phyloP scores from a whole-genome alignment of 2,888 invertebrate species.

The Nemoura dubitans region DNA sequence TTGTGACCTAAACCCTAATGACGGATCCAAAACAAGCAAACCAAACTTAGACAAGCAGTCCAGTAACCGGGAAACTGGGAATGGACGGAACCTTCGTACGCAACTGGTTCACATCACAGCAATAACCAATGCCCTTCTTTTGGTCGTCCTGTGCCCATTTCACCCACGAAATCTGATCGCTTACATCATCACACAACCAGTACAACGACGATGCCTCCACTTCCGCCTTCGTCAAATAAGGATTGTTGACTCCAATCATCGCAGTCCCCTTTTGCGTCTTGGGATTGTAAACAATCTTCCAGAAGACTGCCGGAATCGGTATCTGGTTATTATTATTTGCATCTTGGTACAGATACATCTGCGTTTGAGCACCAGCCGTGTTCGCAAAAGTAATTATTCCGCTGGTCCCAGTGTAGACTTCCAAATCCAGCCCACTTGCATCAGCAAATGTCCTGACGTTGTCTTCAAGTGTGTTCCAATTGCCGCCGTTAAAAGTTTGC shows the following conservation, averaged over 20 bases:
- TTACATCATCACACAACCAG: slow-evolving; percentile 62
- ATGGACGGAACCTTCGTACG: slow-evolving; percentile 64
- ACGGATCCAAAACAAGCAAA: background rate
- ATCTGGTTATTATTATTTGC: slow-evolving; percentile 60
- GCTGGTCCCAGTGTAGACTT: slow-evolving; percentile 67
- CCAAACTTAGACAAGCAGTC: slow-evolving; percentile 55
- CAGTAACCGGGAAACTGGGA: slow-evolving; percentile 64
- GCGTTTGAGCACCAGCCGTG: slow-evolving; percentile 51
- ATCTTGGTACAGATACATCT: slow-evolving; percentile 53
- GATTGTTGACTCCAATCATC: slow-evolving; percentile 72
- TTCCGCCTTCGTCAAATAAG: slow-evolving; percentile 58
- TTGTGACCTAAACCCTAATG: background rate
- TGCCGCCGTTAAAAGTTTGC: slow-evolving; percentile 58
- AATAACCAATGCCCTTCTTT: slow-evolving; percentile 68
- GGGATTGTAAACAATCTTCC: slow-evolving; percentile 66
- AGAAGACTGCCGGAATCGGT: slow-evolving; percentile 67
- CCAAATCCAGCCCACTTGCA: slow-evolving; percentile 54
- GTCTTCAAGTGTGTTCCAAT: slow-evolving; percentile 66
- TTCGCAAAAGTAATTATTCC: slow-evolving; percentile 66
- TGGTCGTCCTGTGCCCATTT: slow-evolving; percentile 65
- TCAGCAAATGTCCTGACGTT: slow-evolving; percentile 61
- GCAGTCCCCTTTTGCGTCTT: slow-evolving; percentile 64
- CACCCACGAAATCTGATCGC: slow-evolving; percentile 63
- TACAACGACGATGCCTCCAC: slow-evolving; percentile 58
- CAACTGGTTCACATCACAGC: slow-evolving; percentile 68